Evolutionary conservation across 2,888 invertebrate genomes (phyloP).

Genomic region (Pyrocoelia pectoralis): DNA sequence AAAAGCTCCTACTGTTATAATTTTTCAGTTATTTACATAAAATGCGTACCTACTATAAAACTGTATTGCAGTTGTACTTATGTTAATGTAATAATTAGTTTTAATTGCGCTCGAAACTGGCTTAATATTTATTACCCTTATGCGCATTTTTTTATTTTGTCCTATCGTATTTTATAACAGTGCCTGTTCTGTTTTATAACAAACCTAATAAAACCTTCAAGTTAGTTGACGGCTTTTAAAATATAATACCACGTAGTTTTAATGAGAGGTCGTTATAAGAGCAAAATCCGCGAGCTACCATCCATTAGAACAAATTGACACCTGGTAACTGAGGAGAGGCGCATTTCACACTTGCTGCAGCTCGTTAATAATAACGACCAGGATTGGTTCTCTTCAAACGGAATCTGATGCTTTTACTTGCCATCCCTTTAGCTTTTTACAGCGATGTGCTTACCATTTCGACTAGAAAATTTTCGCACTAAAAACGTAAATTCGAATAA

Average conservation of each 20-base stretch:
- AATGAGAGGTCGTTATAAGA: constrained; percentile 52
- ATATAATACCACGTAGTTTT: constrained; percentile 50
- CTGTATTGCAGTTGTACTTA: constrained; percentile 28
- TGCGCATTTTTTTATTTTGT: constrained; percentile 23
- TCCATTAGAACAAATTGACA: constrained; percentile 64
- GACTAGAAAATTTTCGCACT: background rate
- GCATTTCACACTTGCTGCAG: constrained; percentile 50
- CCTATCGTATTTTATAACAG: constrained; percentile 31
- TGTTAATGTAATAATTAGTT: constrained; percentile 29
- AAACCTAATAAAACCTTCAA: constrained; percentile 39
- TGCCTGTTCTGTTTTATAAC: constrained; percentile 37
- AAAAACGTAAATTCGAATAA: background rate
- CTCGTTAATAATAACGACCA: constrained; percentile 57
- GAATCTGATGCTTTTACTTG: constrained; percentile 32
- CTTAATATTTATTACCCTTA: constrained; percentile 27
- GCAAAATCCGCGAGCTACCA: constrained; percentile 53
- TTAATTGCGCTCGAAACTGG: constrained; percentile 23
- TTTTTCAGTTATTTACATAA: constrained; percentile 27
- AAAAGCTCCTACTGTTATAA: constrained; percentile 33
- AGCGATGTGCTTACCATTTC: constrained; percentile 25
- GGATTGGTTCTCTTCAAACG: constrained; percentile 50
- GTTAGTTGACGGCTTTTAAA: constrained; percentile 47
- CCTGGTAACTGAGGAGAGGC: constrained; percentile 55
- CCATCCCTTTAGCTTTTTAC: constrained; percentile 12
- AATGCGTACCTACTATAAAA: constrained; percentile 16